phyloP scores from a whole-genome alignment of 2,797 vertebrate species.

The Heterohyrax brucei region DNA sequence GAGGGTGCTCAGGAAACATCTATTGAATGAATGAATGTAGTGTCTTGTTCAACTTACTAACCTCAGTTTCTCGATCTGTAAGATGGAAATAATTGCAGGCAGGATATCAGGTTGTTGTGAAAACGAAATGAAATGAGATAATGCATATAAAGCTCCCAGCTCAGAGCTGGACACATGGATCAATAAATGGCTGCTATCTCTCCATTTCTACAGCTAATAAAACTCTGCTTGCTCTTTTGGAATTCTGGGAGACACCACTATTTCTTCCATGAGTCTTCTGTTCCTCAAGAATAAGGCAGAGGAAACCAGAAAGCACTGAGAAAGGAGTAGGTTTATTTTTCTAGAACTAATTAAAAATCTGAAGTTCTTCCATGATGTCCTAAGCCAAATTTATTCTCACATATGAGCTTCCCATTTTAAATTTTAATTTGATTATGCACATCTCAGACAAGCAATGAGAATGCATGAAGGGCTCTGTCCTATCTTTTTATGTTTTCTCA shows the following conservation, averaged over 20 bases:
- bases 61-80: neutral
- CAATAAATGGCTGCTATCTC: neutral
- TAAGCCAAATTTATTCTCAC: conserved; percentile 63
- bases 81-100: neutral
- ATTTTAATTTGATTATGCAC: conserved; percentile 67
- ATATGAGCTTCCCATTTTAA: conserved; percentile 37
- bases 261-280: neutral
- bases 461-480: neutral
- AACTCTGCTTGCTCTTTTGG: neutral
- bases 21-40: neutral
- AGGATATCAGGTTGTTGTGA: neutral
- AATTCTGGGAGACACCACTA: neutral
- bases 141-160: neutral
- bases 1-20: neutral
- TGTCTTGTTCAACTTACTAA: neutral
- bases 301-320: neutral
- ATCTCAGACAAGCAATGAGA: conserved; percentile 58
- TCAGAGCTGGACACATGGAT: neutral
- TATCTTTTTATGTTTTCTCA: conserved; percentile 59
- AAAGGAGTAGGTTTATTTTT: conserved; percentile 17
- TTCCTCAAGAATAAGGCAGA: conserved; percentile 51
- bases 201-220: neutral
- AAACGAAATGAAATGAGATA: conserved; percentile 15
- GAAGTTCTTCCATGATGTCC: conserved; percentile 64
- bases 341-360: conserved; percentile 74